Percentiles rank a stretch among this genome's conserved stretches.
These are phyloP conservation scores for Tragulus kanchil DNA, from an alignment of 2,113 vertebrate species.

Conservation along the genomic window DNA sequence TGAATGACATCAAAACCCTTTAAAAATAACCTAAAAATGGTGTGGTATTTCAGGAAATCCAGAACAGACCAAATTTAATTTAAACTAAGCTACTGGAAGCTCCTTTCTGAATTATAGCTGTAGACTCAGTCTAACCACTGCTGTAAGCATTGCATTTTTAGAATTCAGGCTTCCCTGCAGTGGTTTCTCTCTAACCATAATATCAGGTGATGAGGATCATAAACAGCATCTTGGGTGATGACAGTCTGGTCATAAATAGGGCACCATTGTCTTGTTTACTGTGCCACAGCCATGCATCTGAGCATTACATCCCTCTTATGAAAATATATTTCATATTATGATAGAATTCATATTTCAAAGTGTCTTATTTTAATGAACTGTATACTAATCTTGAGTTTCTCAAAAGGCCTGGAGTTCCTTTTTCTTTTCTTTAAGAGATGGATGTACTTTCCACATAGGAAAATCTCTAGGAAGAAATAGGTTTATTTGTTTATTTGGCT, in stretches of 20 bases:
- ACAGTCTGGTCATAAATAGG: neutral
- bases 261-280: neutral
- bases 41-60: conserved; percentile 14
- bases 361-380: conserved; percentile 51
- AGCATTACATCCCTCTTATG: neutral
- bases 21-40: conserved; percentile 40
- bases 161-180: neutral
- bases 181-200: neutral
- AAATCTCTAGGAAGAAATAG: neutral
- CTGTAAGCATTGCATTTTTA: neutral
- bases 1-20: neutral
- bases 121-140: neutral
- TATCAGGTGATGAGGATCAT: neutral
- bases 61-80: neutral
- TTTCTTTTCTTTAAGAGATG: neutral
- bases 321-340: conserved; percentile 35
- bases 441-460: neutral
- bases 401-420: neutral
- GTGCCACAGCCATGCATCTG: neutral
- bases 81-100: neutral
- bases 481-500: neutral
- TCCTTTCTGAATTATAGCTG: conserved; percentile 14
- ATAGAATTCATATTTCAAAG: conserved; percentile 33
- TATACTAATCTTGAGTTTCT: conserved; percentile 5
- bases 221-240: neutral